Conservation (phyloP, 2,797 vertebrate genomes). For the Lepilemur septentrionalis region DNA sequence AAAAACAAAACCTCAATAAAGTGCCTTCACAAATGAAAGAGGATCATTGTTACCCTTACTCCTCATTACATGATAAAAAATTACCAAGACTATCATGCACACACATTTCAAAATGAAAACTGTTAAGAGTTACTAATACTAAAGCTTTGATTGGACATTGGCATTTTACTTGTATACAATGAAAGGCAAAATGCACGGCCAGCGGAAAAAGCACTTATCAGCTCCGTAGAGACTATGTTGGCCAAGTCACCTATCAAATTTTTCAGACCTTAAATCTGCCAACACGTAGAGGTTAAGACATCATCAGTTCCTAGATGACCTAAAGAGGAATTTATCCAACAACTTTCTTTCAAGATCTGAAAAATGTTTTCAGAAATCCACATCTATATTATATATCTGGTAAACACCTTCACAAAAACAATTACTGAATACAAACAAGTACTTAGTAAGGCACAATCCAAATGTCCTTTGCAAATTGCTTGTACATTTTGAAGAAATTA, state of each 20-base stretch:
- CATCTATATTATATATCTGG: background rate
- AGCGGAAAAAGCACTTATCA: conserved; percentile 19
- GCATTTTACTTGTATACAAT: background rate
- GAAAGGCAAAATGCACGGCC: conserved; percentile 9
- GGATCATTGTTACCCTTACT: background rate
- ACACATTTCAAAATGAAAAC: background rate
- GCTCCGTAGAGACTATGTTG: background rate
- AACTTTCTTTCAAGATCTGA: conserved; percentile 1
- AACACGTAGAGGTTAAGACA: background rate
- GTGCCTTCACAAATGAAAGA: conserved; percentile 26
- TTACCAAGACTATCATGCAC: background rate
- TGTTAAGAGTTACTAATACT: background rate
- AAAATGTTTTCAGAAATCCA: conserved; percentile 56
- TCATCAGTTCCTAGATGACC: background rate
- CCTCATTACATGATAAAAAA: background rate
- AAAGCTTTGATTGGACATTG: background rate
- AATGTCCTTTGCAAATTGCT: background rate
- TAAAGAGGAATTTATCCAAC: background rate
- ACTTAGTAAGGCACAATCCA: background rate
- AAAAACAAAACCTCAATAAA: background rate
- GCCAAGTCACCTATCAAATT: background rate
- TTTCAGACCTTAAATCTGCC: conserved; percentile 28
- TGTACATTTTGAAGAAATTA: background rate
- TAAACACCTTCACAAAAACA: background rate
- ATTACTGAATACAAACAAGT: background rate